phyloP scores from a whole-genome alignment of 2,888 invertebrate species.

The Piscicola geometra region DNA sequence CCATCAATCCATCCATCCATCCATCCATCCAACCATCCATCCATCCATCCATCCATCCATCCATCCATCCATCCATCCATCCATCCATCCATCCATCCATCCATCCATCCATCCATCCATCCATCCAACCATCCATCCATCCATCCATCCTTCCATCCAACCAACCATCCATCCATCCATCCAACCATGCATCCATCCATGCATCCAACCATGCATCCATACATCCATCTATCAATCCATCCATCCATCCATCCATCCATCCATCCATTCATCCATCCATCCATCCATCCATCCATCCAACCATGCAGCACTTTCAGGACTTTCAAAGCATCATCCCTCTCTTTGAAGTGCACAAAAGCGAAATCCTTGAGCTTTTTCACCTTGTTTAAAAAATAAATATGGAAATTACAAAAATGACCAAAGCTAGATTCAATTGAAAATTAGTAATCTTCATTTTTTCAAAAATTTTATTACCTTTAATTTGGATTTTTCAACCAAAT shows the following conservation, averaged over 20 bases:
- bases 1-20: background rate
- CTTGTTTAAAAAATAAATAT: no score
- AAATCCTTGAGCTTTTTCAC: slow-evolving; percentile 60
- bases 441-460: no score
- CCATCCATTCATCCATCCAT: background rate
- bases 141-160: background rate
- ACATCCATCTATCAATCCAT: no score
- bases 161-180: background rate
- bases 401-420: no score
- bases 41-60: background rate
- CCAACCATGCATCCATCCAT: background rate
- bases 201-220: background rate
- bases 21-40: background rate
- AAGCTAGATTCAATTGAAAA: no score
- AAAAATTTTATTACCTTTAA: no score
- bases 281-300: slow-evolving; percentile 37
- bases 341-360: slow-evolving; percentile 70
- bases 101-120: background rate
- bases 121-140: no score
- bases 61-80: no score
- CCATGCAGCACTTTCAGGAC: slow-evolving; percentile 53
- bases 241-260: no score
- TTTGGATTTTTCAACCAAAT: no score
- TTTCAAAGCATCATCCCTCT: slow-evolving; percentile 62
- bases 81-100: slow-evolving; percentile 1